These are phyloP conservation scores for Aramus guarauna DNA, from an alignment of 2,113 vertebrate genomes.

Conservation along the genomic window DNA sequence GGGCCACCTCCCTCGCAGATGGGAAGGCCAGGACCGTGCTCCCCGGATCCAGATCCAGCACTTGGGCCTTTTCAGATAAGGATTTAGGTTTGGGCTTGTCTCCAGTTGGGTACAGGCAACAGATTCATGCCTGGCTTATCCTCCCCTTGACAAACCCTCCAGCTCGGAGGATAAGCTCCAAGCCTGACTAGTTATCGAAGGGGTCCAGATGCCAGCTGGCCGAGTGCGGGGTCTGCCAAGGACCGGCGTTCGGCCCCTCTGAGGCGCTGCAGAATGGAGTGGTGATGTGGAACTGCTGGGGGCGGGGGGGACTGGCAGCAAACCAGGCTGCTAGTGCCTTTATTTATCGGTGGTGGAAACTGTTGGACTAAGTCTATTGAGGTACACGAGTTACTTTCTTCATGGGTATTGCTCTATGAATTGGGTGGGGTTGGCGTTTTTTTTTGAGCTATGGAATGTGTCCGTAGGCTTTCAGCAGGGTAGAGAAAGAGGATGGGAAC, in stretches of 20 bases:
- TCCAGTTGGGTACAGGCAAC: background rate
- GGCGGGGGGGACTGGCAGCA: background rate
- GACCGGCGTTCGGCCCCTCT: background rate
- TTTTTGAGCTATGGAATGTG: background rate
- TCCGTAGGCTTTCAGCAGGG: background rate
- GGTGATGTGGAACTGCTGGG: background rate
- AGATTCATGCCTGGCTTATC: background rate
- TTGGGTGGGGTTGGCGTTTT: background rate
- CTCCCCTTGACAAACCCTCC: background rate
- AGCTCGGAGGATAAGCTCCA: background rate
- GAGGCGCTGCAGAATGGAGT: background rate
- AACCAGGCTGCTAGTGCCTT: fast-evolving
- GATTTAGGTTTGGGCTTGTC: constrained; percentile 1
- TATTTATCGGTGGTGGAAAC: fast-evolving
- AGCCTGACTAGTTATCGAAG: background rate
- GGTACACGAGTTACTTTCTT: background rate
- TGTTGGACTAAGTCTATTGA: fast-evolving
- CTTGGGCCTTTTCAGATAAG: background rate
- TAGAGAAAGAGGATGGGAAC: background rate
- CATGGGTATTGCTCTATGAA: background rate
- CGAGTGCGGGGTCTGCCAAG: background rate
- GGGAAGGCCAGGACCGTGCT: background rate
- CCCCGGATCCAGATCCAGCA: background rate
- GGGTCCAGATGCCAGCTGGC: background rate
- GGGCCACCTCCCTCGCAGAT: background rate